Conservation (phyloP, 2,797 vertebrate genomes). For the Manis javanica region DNA sequence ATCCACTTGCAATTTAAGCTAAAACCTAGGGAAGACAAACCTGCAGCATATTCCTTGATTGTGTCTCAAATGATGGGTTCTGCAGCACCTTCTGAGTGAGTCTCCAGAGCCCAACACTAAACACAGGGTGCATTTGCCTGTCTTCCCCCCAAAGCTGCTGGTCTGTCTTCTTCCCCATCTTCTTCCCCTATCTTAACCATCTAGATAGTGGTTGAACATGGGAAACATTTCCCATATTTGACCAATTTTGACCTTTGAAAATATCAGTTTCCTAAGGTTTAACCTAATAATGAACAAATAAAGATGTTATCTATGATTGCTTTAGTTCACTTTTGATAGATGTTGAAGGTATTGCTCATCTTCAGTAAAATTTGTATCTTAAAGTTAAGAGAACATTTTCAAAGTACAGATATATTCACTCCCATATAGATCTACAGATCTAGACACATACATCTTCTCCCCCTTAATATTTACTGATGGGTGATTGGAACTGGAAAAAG, state of each 20-base stretch:
- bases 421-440: background rate
- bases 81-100: background rate
- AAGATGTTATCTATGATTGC: background rate
- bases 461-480: background rate
- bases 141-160: background rate
- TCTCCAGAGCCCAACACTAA: background rate
- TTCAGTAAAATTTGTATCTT: background rate
- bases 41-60: background rate
- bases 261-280: background rate
- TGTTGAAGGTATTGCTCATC: background rate
- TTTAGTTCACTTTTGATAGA: slow-evolving; percentile 22
- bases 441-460: too few species aligned
- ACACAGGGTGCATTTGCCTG: background rate
- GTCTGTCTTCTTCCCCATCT: background rate
- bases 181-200: too few species aligned
- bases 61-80: background rate
- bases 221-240: background rate
- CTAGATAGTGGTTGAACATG: background rate
- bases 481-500: background rate
- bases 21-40: background rate
- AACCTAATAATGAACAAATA: background rate
- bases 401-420: background rate
- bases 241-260: background rate
- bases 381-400: background rate
- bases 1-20: background rate